Conservation (phyloP, 30 jellyfish, hydroid and myxozoan species). For the Hydractinia echinata region DNA sequence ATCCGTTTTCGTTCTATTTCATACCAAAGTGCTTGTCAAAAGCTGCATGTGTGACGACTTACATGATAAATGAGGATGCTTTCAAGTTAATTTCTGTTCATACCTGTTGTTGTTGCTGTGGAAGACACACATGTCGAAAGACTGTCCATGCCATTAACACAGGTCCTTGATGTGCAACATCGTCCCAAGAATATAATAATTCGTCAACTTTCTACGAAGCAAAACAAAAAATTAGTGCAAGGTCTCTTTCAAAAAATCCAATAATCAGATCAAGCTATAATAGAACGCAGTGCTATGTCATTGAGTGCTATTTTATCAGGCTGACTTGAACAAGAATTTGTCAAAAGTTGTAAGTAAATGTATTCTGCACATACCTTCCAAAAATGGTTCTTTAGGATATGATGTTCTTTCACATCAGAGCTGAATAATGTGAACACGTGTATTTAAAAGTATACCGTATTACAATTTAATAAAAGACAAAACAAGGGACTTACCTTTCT, state of each 20-base stretch:
- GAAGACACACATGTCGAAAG: constrained; percentile 28
- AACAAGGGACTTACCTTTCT: neutral
- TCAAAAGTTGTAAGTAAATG: neutral
- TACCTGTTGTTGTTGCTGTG: constrained; percentile 37
- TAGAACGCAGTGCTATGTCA: no score
- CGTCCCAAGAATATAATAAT: constrained; percentile 42
- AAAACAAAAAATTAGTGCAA: neutral
- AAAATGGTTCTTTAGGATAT: neutral
- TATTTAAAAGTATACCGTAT: neutral
- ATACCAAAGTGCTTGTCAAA: no score
- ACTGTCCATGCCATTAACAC: constrained; percentile 50
- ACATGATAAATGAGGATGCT: no score
- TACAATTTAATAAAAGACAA: neutral
- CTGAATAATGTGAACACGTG: neutral
- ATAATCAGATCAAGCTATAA: no score
- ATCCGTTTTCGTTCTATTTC: no score
- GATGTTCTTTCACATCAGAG: constrained; percentile 7
- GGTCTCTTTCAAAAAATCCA: neutral
- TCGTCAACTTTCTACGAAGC: constrained; percentile 43
- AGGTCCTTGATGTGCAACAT: constrained; percentile 42
- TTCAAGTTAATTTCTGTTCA: neutral
- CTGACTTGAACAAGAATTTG: no score
- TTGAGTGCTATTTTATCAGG: no score
- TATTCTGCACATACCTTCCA: constrained; percentile 17
- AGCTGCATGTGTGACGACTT: no score